Base-by-base conservation (phyloP, 2,888 invertebrate genomes). In the Drosophila paranaensis region DNA sequence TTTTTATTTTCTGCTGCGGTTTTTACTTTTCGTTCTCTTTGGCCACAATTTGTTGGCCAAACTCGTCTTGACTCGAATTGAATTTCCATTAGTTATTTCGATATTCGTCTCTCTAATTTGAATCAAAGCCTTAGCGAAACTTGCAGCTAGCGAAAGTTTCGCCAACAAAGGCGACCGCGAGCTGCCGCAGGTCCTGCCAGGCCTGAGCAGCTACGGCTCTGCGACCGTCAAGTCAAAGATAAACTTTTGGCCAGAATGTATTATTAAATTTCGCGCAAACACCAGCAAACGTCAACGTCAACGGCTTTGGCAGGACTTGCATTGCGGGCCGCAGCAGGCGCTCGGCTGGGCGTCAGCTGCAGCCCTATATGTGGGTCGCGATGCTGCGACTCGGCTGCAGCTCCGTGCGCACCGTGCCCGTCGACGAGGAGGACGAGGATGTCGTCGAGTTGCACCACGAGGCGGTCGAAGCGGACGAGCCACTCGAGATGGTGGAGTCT, bases 391-490 rank as follows among this genome's bases (percentile, higher is more conserved):
- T 66, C 6, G 74, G 70, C 57, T 71, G 90, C 71, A 93, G 72
- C 70, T 93, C 92, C 40, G 93, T 93, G 82, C 92, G 91, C 66
- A 93, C 93, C 6, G 93, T 93, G 63, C 90, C 92, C 3, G 92
- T 92, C 40, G 93, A 93, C 5, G 86, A 90, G 13, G 91, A 88
- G 5, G 92, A 80, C 5, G 48, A 81, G 10, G 81, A 72, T 10
- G 64, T 60, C 43, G 66, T 60, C 50, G 81, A 65, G 37, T 79
- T 71, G 39, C 73, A 74, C 37, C 68, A 74, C 57, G 86, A 83
- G 65, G 70, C 70, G 27, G 64, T 68, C 60, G 88, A 88, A 35
- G 77, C 69, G 45, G 78, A 76, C 13, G 79, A 75, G 48, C 71
- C 71, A 65, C 71, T 80, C 45, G 86, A 87, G 67, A 82, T 79